Base-by-base conservation (phyloP, 2,113 vertebrate species). In the Castor canadensis region DNA sequence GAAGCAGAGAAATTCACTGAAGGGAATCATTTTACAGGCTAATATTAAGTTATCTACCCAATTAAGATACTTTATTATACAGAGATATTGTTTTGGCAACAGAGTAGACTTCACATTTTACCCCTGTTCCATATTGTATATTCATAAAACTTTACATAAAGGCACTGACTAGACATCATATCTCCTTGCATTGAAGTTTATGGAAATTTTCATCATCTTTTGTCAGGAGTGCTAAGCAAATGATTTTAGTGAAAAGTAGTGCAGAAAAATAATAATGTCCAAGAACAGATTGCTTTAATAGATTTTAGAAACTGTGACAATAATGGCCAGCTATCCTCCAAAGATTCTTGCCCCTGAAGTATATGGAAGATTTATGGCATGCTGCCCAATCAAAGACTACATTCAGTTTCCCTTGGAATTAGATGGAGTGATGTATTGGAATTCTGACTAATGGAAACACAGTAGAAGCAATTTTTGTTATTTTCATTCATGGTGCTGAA, bases 71-170 rank as follows among this genome's bases (percentile, higher is more conserved):
- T 0, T 10, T 64, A 66, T 82, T 64, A 47, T 75, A n/a, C 35
- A 85, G 62, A 93, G 86, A 58, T n/a, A 30, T 69, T 17, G 7
- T 52, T 62, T 85, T 75, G 66, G 30, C 30, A 13, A 49, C 43
- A 40, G 32, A 54, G 17, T 69, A 60, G 66, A 38, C 62, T 75
- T 64, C 67, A 75, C 4, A 15, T 73, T 79, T 84, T 85, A 9
- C 69, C 17, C 16, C 30, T 85, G 13, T 79, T 52, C 16, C 72
- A 54, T 58, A 45, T 40, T 60, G 28, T 12, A 84, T 69, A 62
- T 62, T 90, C 49, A 77, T 60, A 84, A 71, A 94, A 90, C 15
- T 71, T 76, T 75, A 30, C n/a, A 62, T 77, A 30, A 90, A 85
- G 52, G 30, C 35, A 40, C 13, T 60, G 40, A 77, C 35, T 28